phyloP scores from a whole-genome alignment of 2,113 vertebrate genomes.

The Oreochromis niloticus region DNA sequence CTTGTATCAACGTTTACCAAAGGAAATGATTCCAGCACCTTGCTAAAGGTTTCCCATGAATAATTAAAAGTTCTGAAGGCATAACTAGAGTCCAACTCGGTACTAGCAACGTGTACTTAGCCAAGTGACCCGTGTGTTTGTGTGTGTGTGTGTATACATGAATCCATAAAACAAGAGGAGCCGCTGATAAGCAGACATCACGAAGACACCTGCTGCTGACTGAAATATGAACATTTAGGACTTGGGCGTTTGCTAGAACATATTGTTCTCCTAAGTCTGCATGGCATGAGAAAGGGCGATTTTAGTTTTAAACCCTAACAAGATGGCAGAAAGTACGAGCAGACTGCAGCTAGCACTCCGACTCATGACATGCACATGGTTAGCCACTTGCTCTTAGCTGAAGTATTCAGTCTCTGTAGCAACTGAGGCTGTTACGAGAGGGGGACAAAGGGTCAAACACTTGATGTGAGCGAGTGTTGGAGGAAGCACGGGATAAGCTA shows the following conservation, averaged over 20 bases:
- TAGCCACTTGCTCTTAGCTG: conserved; percentile 23
- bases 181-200: neutral
- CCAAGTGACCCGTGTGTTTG: neutral
- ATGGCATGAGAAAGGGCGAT: neutral
- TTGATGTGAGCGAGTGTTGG: neutral
- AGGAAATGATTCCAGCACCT: neutral
- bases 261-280: neutral
- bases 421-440: neutral
- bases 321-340: neutral
- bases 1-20: neutral
- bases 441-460: neutral
- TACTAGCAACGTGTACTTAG: neutral
- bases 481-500: neutral
- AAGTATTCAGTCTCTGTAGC: neutral
- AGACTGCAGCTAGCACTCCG: neutral
- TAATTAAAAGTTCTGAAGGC: neutral
- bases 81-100: neutral
- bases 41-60: neutral
- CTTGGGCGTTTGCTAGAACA: neutral
- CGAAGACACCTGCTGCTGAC: neutral
- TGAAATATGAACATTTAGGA: neutral
- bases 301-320: neutral
- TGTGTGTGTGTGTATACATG: neutral
- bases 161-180: neutral
- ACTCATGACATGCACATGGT: conserved; percentile 16